Evolutionary conservation across 2,888 invertebrate genomes (phyloP), one percentile per base, ranked within the genome.

Genomic region (Trichogramma evanescens): DNA sequence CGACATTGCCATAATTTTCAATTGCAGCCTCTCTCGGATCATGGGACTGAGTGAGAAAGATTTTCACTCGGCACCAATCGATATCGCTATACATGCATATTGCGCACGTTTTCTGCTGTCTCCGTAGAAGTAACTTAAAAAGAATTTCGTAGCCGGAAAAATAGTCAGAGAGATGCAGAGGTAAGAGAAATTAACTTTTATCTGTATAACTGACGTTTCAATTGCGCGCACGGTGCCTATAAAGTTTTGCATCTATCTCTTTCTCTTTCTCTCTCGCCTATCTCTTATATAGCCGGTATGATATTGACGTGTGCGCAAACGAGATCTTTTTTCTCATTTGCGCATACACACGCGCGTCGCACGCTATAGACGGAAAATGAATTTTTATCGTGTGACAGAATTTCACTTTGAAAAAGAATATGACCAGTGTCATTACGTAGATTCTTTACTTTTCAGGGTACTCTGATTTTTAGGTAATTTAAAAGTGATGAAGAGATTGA

Each of bases 1-100:
- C 26, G 26, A 26, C 26, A 26, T 26, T 59, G 54, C 54, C 56
- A 45, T 56, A 54, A 61, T 51, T 56, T 63, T 41, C 58, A 56
- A 63, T 58, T 44, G 51, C 10, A 13, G 10, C 26, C 48, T 13
- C 10, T 48, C 26, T 13, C 48, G 10, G 26, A 48, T 48, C 10
- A 13, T 26, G 26, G 26, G 26, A 26, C 26, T 26, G 26, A 26
- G 26, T 26, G 26, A 26, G 26, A 26, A 26, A 26, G 26, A 26
- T 26, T 26, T 26, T 26, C 26, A 26, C 26, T 26, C 26, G 26
- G 26, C 26, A 26, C 2, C 26, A 26, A 26, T 48, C 48, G n/a
- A 48, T 48, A 48, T 48, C 26, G 10, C 48, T 4, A 6, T 13
- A 13, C 5, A 48, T 48, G 48, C 10, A 48, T 48, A 13, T 48